phyloP scores from a whole-genome alignment of 2,888 invertebrate species.

The Yponomeuta plumbellus region DNA sequence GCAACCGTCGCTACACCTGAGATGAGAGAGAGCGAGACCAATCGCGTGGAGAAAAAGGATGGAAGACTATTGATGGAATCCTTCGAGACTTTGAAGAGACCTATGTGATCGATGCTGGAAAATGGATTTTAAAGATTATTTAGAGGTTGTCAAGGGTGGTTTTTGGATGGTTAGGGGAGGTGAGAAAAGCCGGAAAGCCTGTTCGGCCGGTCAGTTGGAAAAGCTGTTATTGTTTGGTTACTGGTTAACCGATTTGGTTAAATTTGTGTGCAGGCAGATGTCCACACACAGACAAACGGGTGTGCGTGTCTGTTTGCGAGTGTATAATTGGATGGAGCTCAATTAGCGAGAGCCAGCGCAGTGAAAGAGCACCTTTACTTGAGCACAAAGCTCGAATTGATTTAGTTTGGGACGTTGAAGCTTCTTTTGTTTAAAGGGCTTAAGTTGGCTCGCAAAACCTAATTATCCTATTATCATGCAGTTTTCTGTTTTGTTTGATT shows the following conservation, averaged over 20 bases:
- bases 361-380: neutral
- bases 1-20: slow-evolving; percentile 71
- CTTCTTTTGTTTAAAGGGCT: neutral
- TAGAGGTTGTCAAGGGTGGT: neutral
- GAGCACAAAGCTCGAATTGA: slow-evolving; percentile 7
- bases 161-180: slow-evolving; percentile 21
- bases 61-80: slow-evolving; percentile 48
- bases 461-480: too few relatives aligned
- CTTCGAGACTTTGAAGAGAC: slow-evolving; percentile 25
- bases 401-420: neutral
- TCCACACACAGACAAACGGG: slow-evolving; percentile 27
- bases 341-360: slow-evolving; percentile 5
- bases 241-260: slow-evolving; percentile 76
- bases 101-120: neutral
- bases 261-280: slow-evolving; percentile 70
- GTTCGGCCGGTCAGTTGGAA: slow-evolving; percentile 60
- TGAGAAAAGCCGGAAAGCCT: slow-evolving; percentile 28
- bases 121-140: slow-evolving; percentile 21
- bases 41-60: slow-evolving; percentile 49
- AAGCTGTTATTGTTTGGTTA: slow-evolving; percentile 76
- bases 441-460: neutral
- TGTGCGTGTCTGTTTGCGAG: slow-evolving; percentile 5
- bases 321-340: slow-evolving; percentile 11
- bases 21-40: slow-evolving; percentile 62
- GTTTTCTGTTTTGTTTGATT: too few relatives aligned